Evolutionary conservation across 2,797 vertebrate genomes (phyloP).

Genomic region (Todus mexicanus): DNA sequence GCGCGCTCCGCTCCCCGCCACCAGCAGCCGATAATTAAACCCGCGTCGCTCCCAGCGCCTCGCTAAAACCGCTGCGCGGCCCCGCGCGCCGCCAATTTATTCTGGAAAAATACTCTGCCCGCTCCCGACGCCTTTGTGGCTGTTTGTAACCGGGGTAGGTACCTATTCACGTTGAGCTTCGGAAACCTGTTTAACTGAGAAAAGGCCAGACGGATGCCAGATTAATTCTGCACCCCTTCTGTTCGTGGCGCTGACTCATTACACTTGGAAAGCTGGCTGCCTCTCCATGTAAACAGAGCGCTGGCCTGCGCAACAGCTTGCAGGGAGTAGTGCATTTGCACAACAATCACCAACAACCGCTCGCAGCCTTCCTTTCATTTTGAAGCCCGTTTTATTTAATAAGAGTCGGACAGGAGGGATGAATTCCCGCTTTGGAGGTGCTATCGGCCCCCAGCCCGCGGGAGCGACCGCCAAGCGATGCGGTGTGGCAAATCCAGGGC

Average conservation of each 20-base stretch:
- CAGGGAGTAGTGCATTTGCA: constrained; percentile 63
- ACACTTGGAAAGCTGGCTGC: constrained; percentile 68
- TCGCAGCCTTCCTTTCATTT: constrained; percentile 30
- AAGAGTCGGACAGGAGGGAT: constrained; percentile 7
- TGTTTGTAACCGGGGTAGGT: background rate
- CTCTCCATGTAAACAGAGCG: constrained; percentile 56
- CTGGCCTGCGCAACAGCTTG: constrained; percentile 60
- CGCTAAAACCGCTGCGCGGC: accelerated
- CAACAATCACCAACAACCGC: constrained; percentile 56
- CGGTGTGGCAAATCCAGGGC: background rate
- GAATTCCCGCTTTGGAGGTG: background rate
- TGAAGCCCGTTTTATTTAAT: constrained; percentile 3
- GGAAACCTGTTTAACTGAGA: constrained; percentile 67
- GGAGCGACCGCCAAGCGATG: accelerated
- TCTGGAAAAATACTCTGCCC: background rate
- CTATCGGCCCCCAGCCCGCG: background rate
- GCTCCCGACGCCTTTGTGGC: background rate
- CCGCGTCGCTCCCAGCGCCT: background rate
- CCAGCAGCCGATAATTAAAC: background rate
- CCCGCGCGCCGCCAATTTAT: background rate
- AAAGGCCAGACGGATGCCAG: constrained; percentile 66
- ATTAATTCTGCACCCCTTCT: constrained; percentile 68
- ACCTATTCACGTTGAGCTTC: constrained; percentile 56
- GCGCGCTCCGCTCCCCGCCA: background rate
- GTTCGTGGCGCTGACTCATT: constrained; percentile 65